A percentile compares a stretch with the other conserved stretches of the same genome.
Conservation (phyloP, 2,888 invertebrate species). For the Siphlonurus alternatus region DNA sequence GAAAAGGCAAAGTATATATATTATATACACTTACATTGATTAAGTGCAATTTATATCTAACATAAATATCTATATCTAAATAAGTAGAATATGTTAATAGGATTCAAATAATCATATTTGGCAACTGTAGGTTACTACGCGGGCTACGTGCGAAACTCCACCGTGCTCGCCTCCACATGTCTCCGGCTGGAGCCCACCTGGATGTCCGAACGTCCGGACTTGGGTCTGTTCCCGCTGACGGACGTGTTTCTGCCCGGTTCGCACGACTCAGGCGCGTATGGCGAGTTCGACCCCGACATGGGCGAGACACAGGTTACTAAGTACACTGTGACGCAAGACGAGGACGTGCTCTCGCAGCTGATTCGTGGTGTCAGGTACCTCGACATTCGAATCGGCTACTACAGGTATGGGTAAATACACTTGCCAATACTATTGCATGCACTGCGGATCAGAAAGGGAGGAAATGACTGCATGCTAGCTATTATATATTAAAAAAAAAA, state of each 20-base stretch:
- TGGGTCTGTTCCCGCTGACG: slow-evolving; percentile 31
- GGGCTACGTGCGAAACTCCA: not conserved
- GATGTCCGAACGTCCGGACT: slow-evolving; percentile 33
- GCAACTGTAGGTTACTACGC: not conserved
- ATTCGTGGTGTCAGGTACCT: slow-evolving; percentile 41
- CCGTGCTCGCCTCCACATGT: slow-evolving; percentile 27
- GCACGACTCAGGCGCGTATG: slow-evolving; percentile 47
- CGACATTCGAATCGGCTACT: slow-evolving; percentile 39
- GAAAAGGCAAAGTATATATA: no score
- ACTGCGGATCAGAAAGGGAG: no score
- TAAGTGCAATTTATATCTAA: no score
- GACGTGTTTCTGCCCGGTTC: slow-evolving; percentile 50
- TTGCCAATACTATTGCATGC: no score
- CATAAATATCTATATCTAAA: no score
- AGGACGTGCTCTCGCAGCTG: slow-evolving; percentile 37
- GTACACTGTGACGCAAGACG: slow-evolving; percentile 36
- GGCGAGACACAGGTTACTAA: slow-evolving; percentile 23
- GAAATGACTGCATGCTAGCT: no score
- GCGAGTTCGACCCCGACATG: slow-evolving; percentile 15
- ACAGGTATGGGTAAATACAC: slow-evolving; percentile 17
- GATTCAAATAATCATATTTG: no score
- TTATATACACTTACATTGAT: no score
- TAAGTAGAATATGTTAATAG: no score
- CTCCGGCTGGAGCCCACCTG: slow-evolving; percentile 35
- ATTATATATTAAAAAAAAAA: no score